These are phyloP conservation scores for Sandelia bainsii DNA, from an alignment of 2,797 vertebrate genomes.

Conservation along the genomic window DNA sequence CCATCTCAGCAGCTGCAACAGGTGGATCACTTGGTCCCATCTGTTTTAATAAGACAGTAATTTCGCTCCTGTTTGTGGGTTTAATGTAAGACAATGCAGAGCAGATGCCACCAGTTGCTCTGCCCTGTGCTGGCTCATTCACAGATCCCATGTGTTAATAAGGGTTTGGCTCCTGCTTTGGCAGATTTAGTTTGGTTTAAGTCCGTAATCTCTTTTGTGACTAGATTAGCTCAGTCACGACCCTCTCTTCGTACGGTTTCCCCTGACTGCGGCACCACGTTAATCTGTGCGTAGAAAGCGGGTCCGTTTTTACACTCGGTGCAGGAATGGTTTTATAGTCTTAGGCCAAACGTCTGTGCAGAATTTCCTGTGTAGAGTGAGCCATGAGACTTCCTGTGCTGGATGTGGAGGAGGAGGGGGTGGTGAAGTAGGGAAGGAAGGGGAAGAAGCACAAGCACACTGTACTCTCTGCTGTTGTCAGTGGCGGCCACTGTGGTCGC, in stretches of 20 bases:
- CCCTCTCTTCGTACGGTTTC: conserved; percentile 52
- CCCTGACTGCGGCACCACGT: conserved; percentile 23
- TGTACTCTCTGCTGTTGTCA: conserved; percentile 64
- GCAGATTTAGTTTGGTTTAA: conserved; percentile 73
- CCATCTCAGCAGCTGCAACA: conserved; percentile 20
- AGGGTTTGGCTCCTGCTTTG: conserved; percentile 66
- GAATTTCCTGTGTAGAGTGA: conserved; percentile 81
- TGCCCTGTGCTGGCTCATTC: conserved; percentile 38
- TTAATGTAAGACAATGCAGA: conserved; percentile 29
- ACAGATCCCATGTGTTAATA: conserved; percentile 63
- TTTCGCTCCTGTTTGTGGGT: conserved; percentile 25
- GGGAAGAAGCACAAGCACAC: conserved; percentile 68
- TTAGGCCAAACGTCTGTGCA: conserved; percentile 72
- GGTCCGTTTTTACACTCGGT: conserved; percentile 24
- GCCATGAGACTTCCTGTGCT: conserved; percentile 82
- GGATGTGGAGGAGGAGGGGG: conserved; percentile 62
- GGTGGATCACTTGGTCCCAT: conserved; percentile 33
- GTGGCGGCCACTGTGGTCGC: conserved; percentile 51
- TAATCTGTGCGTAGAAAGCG: conserved; percentile 35
- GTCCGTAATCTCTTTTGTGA: conserved; percentile 77
- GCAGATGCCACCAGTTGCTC: conserved; percentile 51
- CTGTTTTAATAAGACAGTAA: background rate
- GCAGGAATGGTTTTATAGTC: conserved; percentile 60
- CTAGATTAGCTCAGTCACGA: conserved; percentile 65
- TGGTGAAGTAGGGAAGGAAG: conserved; percentile 71